Conservation (phyloP, 23 tunicate genomes). For the Botrylloides violaceus region DNA sequence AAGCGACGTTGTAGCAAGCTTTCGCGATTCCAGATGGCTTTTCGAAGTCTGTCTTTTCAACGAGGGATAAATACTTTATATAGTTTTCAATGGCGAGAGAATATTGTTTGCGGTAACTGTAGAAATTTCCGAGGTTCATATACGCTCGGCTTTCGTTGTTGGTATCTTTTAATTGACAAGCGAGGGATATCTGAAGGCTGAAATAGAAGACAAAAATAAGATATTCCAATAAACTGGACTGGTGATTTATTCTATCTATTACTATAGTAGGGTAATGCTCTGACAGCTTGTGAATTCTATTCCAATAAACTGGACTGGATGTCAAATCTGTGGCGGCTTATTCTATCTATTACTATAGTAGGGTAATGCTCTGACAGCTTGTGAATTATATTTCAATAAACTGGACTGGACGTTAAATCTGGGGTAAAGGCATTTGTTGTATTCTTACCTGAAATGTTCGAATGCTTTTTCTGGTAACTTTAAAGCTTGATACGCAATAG, state of each 20-base stretch:
- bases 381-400: too few species aligned
- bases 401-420: too few species aligned
- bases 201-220: not conserved
- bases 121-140: slow-evolving; percentile 73
- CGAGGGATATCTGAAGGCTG: slow-evolving; percentile 40
- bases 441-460: slow-evolving; percentile 62
- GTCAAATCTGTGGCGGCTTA: too few species aligned
- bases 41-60: slow-evolving; percentile 3
- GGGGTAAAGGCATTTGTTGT: too few species aligned
- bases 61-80: slow-evolving; percentile 30
- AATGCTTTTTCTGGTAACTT: slow-evolving; percentile 34
- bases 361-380: too few species aligned
- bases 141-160: slow-evolving; percentile 50
- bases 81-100: slow-evolving; percentile 41
- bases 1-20: slow-evolving; percentile 82
- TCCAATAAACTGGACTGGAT: too few species aligned
- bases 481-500: slow-evolving; percentile 71
- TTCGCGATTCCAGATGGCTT: slow-evolving; percentile 36
- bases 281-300: too few species aligned
- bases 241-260: too few species aligned
- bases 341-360: too few species aligned
- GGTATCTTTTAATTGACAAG: slow-evolving; percentile 29
- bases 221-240: too few species aligned
- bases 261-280: too few species aligned
- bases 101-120: slow-evolving; percentile 38